phyloP scores from a whole-genome alignment of 2,797 vertebrate species.

The Pterois miles region DNA sequence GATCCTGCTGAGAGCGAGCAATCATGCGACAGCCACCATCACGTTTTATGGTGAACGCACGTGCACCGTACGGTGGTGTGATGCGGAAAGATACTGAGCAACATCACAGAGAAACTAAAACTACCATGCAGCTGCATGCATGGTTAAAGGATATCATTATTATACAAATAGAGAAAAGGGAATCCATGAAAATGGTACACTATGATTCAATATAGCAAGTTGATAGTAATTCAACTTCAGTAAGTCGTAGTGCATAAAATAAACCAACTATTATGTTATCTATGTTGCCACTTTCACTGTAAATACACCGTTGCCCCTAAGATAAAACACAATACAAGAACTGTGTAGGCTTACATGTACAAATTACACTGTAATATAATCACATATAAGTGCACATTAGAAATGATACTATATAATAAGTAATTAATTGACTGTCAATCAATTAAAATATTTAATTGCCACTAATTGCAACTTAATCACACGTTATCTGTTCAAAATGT shows the following conservation, averaged over 20 bases:
- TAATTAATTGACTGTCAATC: background rate
- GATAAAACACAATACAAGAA: background rate
- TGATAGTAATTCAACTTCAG: background rate
- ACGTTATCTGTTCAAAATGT: too few species aligned
- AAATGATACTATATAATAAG: background rate
- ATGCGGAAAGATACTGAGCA: constrained; percentile 17
- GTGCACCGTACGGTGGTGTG: constrained; percentile 50
- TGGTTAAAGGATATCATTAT: background rate
- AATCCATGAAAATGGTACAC: background rate
- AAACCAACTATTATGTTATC: background rate
- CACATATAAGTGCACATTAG: background rate
- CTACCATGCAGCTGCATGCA: background rate
- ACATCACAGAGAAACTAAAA: background rate
- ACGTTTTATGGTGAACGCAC: constrained; percentile 42
- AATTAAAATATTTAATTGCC: too few species aligned
- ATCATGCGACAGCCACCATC: constrained; percentile 60
- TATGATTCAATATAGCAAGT: background rate
- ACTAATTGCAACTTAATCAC: too few species aligned
- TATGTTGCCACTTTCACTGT: background rate
- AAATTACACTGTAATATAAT: background rate
- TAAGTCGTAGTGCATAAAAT: background rate
- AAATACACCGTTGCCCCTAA: background rate
- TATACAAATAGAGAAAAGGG: background rate
- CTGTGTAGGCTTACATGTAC: background rate
- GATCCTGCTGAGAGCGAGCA: constrained; percentile 30